Conservation (phyloP, 2,888 invertebrate species). For the Graphium colonna region DNA sequence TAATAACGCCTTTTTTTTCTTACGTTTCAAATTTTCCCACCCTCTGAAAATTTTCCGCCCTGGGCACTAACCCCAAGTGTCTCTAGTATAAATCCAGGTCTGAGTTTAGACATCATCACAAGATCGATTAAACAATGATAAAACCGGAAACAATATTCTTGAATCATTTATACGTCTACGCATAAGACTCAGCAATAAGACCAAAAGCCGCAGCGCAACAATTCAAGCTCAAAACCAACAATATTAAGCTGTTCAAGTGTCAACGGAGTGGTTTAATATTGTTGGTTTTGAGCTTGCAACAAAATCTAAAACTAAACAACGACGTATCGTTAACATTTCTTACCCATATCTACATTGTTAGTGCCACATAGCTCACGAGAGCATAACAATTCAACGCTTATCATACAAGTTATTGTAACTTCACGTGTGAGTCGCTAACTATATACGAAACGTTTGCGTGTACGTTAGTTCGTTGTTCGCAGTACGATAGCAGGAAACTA, state of each 20-base stretch:
- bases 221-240: not conserved
- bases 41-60: too few relatives aligned
- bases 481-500: slow-evolving; percentile 25
- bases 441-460: slow-evolving; percentile 23
- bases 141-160: too few relatives aligned
- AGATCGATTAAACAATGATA: too few relatives aligned
- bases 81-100: too few relatives aligned
- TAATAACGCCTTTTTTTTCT: too few relatives aligned
- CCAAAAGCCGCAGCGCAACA: not conserved
- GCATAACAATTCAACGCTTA: slow-evolving; percentile 14
- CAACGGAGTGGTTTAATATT: not conserved
- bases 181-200: too few relatives aligned
- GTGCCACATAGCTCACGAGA: slow-evolving; percentile 7
- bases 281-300: not conserved
- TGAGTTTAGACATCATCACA: too few relatives aligned
- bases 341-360: not conserved
- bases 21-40: too few relatives aligned
- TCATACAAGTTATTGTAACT: slow-evolving; percentile 18
- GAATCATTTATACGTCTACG: too few relatives aligned
- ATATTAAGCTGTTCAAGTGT: not conserved
- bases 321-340: slow-evolving; percentile 1
- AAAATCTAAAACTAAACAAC: slow-evolving; percentile 12
- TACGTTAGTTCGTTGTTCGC: slow-evolving; percentile 19
- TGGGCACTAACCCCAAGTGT: too few relatives aligned
- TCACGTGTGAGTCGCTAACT: slow-evolving; percentile 15